phyloP scores from a whole-genome alignment of 2,113 vertebrate genomes.

The Cariama cristata region DNA sequence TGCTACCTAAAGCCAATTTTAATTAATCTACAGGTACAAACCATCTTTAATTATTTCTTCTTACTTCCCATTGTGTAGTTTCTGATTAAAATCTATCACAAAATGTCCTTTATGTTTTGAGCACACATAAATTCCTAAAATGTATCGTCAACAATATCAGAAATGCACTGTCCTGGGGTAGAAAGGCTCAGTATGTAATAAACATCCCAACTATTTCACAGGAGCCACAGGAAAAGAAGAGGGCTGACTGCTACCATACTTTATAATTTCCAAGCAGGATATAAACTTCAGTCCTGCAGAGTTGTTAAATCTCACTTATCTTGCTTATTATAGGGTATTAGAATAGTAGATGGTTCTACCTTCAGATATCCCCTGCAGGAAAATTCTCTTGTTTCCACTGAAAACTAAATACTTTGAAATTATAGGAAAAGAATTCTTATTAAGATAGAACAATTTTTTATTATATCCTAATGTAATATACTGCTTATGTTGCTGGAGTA shows the following conservation, averaged over 20 bases:
- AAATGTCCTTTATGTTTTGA: background rate
- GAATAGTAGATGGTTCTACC: slow-evolving; percentile 46
- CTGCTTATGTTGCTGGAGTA: background rate
- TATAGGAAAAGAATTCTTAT: background rate
- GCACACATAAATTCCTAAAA: background rate
- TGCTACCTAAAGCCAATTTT: background rate
- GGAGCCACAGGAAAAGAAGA: slow-evolving; percentile 15
- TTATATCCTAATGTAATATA: background rate
- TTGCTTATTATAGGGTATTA: slow-evolving; percentile 69
- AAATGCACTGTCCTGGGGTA: background rate
- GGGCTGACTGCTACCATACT: background rate
- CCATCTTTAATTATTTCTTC: background rate
- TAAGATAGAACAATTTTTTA: background rate
- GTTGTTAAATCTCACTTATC: slow-evolving; percentile 69
- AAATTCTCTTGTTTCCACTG: slow-evolving; percentile 20
- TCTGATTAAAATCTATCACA: background rate
- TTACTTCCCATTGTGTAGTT: background rate
- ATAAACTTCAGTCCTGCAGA: slow-evolving; percentile 59
- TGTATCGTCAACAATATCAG: background rate
- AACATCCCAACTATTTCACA: slow-evolving; percentile 5
- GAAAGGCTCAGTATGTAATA: slow-evolving; percentile 47
- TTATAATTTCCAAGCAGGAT: slow-evolving; percentile 66
- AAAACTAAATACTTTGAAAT: slow-evolving; percentile 15
- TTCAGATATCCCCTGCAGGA: slow-evolving; percentile 33
- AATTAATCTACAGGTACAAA: background rate